Percentiles rank a stretch among this genome's conserved stretches.
Conservation (phyloP, 2,797 vertebrate species). For the Argyrosomus regius region DNA sequence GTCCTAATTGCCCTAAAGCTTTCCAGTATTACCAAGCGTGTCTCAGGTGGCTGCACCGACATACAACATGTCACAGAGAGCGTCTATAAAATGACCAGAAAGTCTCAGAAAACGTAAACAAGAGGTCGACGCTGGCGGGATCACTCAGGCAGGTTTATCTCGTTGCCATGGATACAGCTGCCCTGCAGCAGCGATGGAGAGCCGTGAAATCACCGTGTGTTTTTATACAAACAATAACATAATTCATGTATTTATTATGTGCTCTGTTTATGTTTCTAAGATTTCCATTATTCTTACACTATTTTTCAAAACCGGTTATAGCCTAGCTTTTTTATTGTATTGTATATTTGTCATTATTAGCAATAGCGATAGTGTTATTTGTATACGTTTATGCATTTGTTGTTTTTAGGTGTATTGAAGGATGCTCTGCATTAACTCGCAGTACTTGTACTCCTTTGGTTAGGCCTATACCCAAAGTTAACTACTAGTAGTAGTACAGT, state of each 20-base stretch:
- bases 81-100: background rate
- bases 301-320: background rate
- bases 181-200: slow-evolving; percentile 9
- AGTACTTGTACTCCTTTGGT: background rate
- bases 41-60: background rate
- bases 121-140: background rate
- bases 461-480: background rate
- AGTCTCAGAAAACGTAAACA: background rate
- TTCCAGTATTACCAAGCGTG: background rate
- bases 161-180: slow-evolving; percentile 58
- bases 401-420: background rate
- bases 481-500: background rate
- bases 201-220: background rate
- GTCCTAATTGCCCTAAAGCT: background rate
- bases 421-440: background rate
- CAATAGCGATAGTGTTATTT: background rate
- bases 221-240: background rate
- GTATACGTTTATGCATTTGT: background rate
- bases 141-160: slow-evolving; percentile 12
- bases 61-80: no score
- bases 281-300: background rate
- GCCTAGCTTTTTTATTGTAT: background rate
- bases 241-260: background rate
- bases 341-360: background rate
- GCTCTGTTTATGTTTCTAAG: background rate